These are phyloP conservation scores for Sphinx pinastri DNA, from an alignment of 2,888 invertebrate genomes.

Conservation along the genomic window DNA sequence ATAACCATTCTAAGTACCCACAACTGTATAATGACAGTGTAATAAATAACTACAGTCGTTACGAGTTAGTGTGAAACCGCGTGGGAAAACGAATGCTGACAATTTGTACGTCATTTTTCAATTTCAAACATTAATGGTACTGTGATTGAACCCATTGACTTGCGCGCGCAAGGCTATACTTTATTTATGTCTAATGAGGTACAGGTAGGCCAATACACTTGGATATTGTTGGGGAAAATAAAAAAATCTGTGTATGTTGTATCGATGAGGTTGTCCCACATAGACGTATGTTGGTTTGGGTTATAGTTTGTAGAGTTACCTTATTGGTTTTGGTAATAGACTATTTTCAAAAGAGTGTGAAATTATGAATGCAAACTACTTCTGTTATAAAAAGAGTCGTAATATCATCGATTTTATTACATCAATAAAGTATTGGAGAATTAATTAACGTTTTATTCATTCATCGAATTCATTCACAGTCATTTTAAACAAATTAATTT, in stretches of 20 bases:
- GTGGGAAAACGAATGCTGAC: conserved; percentile 25
- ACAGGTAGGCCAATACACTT: not conserved
- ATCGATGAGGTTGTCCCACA: too few species aligned
- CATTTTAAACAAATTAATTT: too few species aligned
- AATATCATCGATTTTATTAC: too few species aligned
- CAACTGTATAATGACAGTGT: not conserved
- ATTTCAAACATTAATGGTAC: conserved; percentile 23
- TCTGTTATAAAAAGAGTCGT: too few species aligned
- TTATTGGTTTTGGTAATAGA: too few species aligned
- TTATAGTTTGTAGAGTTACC: not conserved
- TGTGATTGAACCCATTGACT: conserved; percentile 18
- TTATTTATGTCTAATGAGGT: conserved; percentile 23
- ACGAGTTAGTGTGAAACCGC: conserved; percentile 24
- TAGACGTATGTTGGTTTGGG: too few species aligned
- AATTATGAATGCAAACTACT: too few species aligned
- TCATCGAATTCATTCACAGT: too few species aligned
- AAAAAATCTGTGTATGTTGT: too few species aligned
- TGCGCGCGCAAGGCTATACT: not conserved
- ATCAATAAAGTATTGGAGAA: too few species aligned
- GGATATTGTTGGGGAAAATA: conserved; percentile 6
- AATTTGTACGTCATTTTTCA: conserved; percentile 29
- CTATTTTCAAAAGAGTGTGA: too few species aligned
- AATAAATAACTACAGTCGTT: not conserved
- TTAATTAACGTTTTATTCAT: too few species aligned
- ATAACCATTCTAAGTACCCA: not conserved